Evolutionary conservation across 2,888 invertebrate genomes (phyloP).

Genomic region (Caenorhabditis doughertyi): DNA sequence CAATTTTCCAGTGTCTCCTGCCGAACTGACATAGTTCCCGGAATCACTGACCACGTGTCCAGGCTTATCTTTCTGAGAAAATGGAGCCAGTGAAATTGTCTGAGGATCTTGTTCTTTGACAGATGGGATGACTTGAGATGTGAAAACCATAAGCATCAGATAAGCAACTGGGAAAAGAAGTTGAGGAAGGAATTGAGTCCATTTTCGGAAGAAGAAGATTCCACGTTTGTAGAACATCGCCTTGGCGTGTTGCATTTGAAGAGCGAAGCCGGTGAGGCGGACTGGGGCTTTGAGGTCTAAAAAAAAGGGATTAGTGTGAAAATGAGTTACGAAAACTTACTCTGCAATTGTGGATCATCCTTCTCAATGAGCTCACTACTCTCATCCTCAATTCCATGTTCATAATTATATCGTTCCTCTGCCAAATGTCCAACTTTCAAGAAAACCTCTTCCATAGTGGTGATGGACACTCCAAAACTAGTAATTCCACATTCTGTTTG

Average conservation of each 20-base stretch:
- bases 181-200: conserved; percentile 79
- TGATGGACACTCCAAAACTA: conserved; percentile 91
- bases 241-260: conserved; percentile 70
- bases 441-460: conserved; percentile 93
- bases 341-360: conserved; percentile 64
- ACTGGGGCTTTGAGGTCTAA: conserved; percentile 59
- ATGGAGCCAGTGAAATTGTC: conserved; percentile 54
- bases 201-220: conserved; percentile 76
- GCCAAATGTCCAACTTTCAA: conserved; percentile 85
- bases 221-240: conserved; percentile 78
- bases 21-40: neutral
- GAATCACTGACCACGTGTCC: conserved; percentile 51
- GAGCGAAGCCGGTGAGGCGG: conserved; percentile 68
- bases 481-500: conserved; percentile 86
- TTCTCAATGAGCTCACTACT: conserved; percentile 54
- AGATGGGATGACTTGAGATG: conserved; percentile 63
- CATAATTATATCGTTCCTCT: conserved; percentile 67
- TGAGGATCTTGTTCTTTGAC: conserved; percentile 68
- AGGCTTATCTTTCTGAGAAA: conserved; percentile 37
- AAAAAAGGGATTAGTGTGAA: neutral
- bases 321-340: conserved; percentile 9
- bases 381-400: conserved; percentile 62
- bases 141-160: conserved; percentile 64
- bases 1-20: conserved; percentile 15
- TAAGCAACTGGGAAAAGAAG: conserved; percentile 75